Evolutionary conservation across 2,113 vertebrate genomes (phyloP).

Genomic region (Dolichotis patagonum): DNA sequence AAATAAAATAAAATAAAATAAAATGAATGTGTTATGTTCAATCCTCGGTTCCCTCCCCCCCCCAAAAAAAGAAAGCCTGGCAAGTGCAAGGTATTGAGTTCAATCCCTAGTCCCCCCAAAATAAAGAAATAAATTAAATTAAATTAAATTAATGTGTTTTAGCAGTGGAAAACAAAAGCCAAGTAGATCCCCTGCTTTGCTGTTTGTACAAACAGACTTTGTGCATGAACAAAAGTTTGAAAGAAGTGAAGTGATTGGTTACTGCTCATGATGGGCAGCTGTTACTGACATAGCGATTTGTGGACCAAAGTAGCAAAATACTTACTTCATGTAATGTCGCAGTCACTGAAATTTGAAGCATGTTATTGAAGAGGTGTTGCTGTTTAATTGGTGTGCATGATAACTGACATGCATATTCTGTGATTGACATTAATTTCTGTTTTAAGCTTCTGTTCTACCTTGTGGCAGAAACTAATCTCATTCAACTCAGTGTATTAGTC

Average conservation of each 20-base stretch:
- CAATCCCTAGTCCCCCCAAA: no score
- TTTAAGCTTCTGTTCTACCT: not conserved
- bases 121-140: no score
- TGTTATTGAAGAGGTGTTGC: not conserved
- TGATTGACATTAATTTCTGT: conserved; percentile 27
- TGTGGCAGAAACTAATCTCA: conserved; percentile 4
- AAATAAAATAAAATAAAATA: no score
- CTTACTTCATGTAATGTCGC: not conserved
- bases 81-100: no score
- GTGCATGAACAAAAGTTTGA: not conserved
- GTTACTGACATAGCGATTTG: not conserved
- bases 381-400: not conserved
- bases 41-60: no score
- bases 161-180: not conserved
- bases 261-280: not conserved
- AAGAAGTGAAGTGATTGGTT: not conserved
- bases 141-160: no score
- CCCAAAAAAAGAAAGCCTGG: no score
- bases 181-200: no score
- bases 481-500: not conserved
- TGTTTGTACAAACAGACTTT: not conserved
- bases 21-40: no score
- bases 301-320: not conserved
- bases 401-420: not conserved
- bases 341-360: not conserved